phyloP scores from a whole-genome alignment of 2,113 vertebrate genomes.

The Proteles cristata region DNA sequence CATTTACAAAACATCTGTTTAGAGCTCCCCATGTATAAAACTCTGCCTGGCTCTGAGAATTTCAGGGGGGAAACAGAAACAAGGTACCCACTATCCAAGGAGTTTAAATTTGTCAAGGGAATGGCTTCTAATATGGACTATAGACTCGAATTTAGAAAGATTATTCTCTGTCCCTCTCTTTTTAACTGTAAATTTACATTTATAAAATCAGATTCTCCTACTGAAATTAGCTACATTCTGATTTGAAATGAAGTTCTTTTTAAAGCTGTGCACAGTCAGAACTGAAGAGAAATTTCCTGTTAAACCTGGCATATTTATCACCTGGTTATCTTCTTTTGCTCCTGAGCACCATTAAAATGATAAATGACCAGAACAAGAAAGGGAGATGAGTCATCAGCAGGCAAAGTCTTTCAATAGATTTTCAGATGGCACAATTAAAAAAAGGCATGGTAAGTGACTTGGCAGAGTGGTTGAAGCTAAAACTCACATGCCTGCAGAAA shows the following conservation, averaged over 20 bases:
- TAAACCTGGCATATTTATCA: neutral
- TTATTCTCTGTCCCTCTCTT: neutral
- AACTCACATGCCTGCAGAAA: neutral
- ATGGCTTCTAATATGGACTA: neutral
- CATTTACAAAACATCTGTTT: conserved; percentile 5
- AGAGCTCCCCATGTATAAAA: neutral
- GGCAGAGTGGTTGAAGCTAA: neutral
- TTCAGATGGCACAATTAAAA: neutral
- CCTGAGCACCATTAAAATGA: conserved; percentile 17
- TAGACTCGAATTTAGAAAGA: neutral
- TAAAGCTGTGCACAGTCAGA: neutral
- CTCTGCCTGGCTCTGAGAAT: neutral
- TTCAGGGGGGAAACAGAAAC: neutral
- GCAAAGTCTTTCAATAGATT: neutral
- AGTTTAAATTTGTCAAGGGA: neutral
- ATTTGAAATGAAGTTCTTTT: neutral
- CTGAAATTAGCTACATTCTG: neutral
- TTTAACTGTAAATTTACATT: neutral
- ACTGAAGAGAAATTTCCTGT: neutral
- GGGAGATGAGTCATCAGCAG: neutral
- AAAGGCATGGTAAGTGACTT: neutral
- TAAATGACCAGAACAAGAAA: neutral
- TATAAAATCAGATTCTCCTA: neutral
- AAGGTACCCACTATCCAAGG: neutral
- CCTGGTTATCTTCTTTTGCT: neutral